Conservation (phyloP, 2,113 vertebrate species). For the Pelobates fuscus region DNA sequence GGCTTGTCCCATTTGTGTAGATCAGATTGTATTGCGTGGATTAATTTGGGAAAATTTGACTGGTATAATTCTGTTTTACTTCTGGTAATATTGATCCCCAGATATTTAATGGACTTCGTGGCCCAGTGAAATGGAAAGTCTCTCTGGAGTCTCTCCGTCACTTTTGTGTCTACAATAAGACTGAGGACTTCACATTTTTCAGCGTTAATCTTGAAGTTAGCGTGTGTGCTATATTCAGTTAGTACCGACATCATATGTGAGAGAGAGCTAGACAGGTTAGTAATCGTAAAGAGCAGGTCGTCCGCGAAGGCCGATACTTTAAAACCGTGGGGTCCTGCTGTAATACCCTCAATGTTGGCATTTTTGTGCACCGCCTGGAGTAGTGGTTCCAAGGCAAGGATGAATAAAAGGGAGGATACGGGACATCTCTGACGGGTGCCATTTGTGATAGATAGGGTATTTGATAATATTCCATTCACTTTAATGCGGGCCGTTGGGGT, state of each 20-base stretch:
- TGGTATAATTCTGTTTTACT: background rate
- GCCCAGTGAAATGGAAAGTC: background rate
- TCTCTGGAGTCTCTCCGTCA: background rate
- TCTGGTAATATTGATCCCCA: background rate
- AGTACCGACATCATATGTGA: background rate
- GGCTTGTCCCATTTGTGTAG: background rate
- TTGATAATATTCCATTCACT: background rate
- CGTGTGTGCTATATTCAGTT: background rate
- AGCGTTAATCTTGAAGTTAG: background rate
- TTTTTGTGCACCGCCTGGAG: background rate
- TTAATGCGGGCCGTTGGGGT: background rate
- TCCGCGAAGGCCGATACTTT: no score
- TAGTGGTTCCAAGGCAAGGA: background rate
- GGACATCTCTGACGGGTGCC: background rate
- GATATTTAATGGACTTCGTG: background rate
- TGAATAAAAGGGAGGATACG: background rate
- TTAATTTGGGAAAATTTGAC: background rate
- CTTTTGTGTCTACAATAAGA: background rate
- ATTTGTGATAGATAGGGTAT: background rate
- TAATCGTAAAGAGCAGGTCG: no score
- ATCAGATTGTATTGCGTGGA: background rate
- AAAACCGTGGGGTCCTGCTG: no score
- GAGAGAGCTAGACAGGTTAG: background rate
- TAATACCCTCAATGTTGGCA: no score
- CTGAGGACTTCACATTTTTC: background rate